Conservation (phyloP, 2,113 vertebrate species). For the Paramisgurnus dabryanus region DNA sequence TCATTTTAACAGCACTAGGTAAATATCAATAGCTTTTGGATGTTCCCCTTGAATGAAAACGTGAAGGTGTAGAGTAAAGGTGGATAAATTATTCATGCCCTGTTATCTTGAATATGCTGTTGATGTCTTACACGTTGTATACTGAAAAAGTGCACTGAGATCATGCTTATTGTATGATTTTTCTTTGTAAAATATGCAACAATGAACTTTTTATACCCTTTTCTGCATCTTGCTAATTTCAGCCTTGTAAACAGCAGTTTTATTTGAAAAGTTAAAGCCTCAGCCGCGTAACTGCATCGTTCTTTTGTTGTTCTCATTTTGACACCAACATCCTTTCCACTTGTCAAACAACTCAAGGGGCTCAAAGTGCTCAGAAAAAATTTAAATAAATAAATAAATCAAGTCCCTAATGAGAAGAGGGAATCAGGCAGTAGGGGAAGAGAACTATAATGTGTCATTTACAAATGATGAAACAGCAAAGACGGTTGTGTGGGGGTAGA, state of each 20-base stretch:
- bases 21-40: no score
- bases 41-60: no score
- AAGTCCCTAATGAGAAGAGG: constrained; percentile 38
- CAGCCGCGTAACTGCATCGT: not conserved
- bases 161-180: not conserved
- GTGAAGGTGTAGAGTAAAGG: no score
- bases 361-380: constrained; percentile 3
- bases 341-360: constrained; percentile 46
- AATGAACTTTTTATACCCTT: not conserved
- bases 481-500: constrained; percentile 36
- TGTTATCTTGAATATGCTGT: no score
- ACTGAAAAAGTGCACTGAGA: not conserved
- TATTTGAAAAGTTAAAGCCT: constrained; percentile 4
- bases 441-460: constrained; percentile 39
- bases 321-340: constrained; percentile 24
- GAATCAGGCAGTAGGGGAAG: constrained; percentile 27
- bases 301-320: constrained; percentile 42
- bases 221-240: not conserved
- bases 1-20: no score
- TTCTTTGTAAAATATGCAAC: not conserved
- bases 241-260: not conserved
- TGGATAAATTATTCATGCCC: not conserved
- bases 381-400: constrained; percentile 13
- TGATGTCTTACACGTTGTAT: no score
- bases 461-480: constrained; percentile 36